Percentiles rank a stretch among this genome's conserved stretches.
phyloP scores from a whole-genome alignment of 2,888 invertebrate species.

The Erebia epiphron region DNA sequence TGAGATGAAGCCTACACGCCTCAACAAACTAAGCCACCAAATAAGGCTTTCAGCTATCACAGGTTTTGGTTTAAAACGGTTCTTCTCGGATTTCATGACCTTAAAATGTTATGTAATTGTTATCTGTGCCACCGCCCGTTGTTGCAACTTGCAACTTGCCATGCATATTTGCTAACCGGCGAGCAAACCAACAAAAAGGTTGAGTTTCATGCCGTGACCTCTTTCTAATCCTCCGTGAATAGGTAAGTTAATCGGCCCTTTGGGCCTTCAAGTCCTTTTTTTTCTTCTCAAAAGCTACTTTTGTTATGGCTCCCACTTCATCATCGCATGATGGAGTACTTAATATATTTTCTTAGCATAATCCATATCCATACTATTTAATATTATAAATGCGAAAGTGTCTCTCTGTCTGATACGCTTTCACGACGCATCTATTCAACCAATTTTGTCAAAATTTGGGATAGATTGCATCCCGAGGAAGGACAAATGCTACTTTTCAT shows the following conservation, averaged over 20 bases:
- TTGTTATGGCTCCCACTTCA: no score
- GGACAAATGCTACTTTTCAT: no score
- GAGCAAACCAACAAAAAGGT: slow-evolving; percentile 5
- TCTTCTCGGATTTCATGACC: slow-evolving; percentile 3
- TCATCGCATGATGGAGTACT: no score
- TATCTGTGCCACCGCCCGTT: not conserved
- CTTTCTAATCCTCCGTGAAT: slow-evolving; percentile 8
- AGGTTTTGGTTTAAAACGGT: not conserved
- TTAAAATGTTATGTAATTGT: slow-evolving; percentile 15
- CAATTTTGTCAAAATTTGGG: no score
- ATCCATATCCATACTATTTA: no score
- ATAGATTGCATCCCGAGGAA: no score
- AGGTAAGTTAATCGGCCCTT: not conserved
- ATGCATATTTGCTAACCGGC: not conserved
- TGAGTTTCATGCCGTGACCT: not conserved
- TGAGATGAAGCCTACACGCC: not conserved
- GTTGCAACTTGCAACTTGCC: not conserved
- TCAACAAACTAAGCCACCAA: not conserved
- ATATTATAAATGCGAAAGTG: no score
- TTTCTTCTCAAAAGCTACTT: no score
- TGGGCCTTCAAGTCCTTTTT: not conserved
- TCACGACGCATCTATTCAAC: no score
- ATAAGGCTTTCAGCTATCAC: no score
- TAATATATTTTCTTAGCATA: no score
- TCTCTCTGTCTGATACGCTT: no score